phyloP scores from a whole-genome alignment of 2,797 vertebrate genomes.

The Crax fasciolata region DNA sequence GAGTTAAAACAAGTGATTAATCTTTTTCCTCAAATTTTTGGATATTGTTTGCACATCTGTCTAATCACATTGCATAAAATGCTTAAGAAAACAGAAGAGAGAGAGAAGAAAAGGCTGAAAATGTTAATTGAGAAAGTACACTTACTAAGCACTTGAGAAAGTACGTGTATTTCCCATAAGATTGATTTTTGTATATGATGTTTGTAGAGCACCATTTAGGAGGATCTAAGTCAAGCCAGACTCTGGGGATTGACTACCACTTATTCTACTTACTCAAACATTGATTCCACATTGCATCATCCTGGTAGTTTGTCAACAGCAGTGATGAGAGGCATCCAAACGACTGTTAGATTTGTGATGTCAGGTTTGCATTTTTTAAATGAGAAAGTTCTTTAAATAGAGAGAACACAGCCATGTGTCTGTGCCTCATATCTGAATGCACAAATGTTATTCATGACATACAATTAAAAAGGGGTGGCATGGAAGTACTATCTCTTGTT shows the following conservation, averaged over 20 bases:
- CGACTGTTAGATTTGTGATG: background rate
- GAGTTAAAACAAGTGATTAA: constrained; percentile 1
- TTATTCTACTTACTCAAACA: background rate
- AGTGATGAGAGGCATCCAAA: background rate
- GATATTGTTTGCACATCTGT: constrained; percentile 57
- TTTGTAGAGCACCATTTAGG: background rate
- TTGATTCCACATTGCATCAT: background rate
- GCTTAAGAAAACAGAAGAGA: constrained; percentile 41
- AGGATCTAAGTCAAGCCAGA: background rate
- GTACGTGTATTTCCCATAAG: background rate
- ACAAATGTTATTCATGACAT: background rate
- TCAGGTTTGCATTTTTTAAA: background rate
- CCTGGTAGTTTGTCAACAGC: background rate
- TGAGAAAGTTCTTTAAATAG: background rate
- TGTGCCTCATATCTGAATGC: fast-evolving
- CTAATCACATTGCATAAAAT: constrained; percentile 41
- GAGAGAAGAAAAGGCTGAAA: constrained; percentile 21
- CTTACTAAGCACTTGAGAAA: constrained; percentile 35
- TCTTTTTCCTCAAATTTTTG: background rate
- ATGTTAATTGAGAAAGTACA: background rate
- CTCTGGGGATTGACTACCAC: background rate
- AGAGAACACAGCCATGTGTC: background rate
- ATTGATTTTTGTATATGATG: background rate
- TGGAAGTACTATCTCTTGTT: background rate
- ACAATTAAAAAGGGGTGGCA: background rate